A percentile compares a stretch with the other conserved stretches of the same genome.
phyloP scores from a whole-genome alignment of 2,888 invertebrate species.

The Pimpla rufipes region DNA sequence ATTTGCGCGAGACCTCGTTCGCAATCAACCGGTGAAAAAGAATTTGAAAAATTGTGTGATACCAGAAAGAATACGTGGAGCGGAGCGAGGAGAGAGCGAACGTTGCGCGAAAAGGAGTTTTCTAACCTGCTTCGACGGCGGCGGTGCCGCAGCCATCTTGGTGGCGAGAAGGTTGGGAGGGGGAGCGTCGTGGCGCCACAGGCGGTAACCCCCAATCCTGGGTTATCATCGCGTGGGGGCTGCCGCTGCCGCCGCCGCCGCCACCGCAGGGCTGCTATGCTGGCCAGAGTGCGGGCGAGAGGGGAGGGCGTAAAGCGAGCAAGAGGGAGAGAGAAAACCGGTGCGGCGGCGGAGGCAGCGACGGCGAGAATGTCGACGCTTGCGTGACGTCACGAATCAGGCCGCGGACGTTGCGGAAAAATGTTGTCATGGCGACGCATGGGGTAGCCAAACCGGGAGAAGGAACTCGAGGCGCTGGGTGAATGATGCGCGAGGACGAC shows the following conservation, averaged over 20 bases:
- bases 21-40: not conserved
- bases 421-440: conserved; percentile 82
- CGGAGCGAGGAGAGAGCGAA: not conserved
- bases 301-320: not conserved
- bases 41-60: not conserved
- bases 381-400: conserved; percentile 82
- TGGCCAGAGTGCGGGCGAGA: conserved; percentile 44
- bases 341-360: conserved; percentile 50
- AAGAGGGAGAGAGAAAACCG: not conserved
- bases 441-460: conserved; percentile 42
- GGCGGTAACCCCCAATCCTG: conserved; percentile 58
- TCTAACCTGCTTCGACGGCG: conserved; percentile 61
- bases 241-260: conserved; percentile 31
- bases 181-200: conserved; percentile 59
- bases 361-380: conserved; percentile 76
- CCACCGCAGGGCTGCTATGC: conserved; percentile 35
- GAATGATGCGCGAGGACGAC: conserved; percentile 43
- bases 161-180: conserved; percentile 49
- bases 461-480: not conserved
- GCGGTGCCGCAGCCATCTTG: conserved; percentile 63
- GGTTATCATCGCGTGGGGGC: conserved; percentile 37
- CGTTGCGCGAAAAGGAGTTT: conserved; percentile 33
- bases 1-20: not conserved
- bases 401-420: conserved; percentile 84
- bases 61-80: not conserved